Conservation (phyloP, 2,888 invertebrate genomes). For the Drosophila mulleri region DNA sequence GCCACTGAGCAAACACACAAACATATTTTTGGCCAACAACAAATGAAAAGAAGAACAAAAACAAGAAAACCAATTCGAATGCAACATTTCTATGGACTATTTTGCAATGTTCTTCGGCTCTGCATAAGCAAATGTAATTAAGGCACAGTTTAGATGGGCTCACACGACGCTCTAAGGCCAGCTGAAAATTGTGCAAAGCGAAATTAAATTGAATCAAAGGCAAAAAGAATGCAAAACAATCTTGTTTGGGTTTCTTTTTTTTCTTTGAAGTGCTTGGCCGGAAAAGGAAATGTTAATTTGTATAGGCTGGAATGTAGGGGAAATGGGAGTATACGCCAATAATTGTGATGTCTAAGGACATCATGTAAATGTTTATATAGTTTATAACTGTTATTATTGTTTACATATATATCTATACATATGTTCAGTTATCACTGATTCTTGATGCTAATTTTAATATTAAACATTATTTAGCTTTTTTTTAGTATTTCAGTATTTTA, state of each 20-base stretch:
- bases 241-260: too few species aligned
- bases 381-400: too few species aligned
- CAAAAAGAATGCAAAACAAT: conserved; percentile 2
- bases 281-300: conserved; percentile 2
- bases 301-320: background rate
- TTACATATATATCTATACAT: too few species aligned
- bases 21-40: background rate
- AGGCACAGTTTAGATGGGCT: conserved; percentile 9
- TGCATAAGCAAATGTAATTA: conserved; percentile 30
- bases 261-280: background rate
- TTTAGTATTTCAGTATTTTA: too few species aligned
- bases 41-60: background rate
- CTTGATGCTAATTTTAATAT: too few species aligned
- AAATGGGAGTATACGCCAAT: too few species aligned
- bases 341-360: too few species aligned
- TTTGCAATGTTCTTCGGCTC: conserved; percentile 4
- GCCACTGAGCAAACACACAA: conserved; percentile 8
- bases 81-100: background rate
- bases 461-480: too few species aligned
- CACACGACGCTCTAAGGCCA: background rate
- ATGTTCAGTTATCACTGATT: too few species aligned
- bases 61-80: background rate
- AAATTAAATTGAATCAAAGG: conserved; percentile 8
- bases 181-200: background rate
- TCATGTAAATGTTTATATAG: too few species aligned